Conservation (phyloP, 2,113 vertebrate genomes). For the Callorhinus ursinus region DNA sequence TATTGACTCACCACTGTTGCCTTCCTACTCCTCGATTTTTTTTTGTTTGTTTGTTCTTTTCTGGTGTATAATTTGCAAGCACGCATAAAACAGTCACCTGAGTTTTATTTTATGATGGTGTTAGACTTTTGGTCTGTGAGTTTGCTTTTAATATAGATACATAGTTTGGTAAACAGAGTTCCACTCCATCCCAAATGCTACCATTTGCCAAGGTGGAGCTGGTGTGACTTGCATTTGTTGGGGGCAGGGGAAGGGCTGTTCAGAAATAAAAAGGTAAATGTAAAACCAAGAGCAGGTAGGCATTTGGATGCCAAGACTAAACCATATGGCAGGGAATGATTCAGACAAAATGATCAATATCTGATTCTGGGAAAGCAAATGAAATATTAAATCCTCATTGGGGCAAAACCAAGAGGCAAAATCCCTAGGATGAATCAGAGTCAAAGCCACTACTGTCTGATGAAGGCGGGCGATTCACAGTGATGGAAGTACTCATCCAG, state of each 20-base stretch:
- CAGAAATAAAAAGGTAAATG: neutral
- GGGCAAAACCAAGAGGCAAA: neutral
- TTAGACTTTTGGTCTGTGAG: neutral
- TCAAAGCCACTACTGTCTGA: neutral
- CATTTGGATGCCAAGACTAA: neutral
- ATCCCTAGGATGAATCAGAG: neutral
- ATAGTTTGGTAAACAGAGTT: neutral
- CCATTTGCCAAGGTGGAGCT: neutral
- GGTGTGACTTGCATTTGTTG: neutral
- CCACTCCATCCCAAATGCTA: neutral
- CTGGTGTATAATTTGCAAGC: neutral
- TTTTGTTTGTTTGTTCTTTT: neutral
- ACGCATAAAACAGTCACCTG: neutral
- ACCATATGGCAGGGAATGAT: neutral
- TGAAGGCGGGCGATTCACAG: neutral
- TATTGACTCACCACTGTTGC: neutral
- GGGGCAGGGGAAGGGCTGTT: rapidly evolving
- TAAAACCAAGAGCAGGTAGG: neutral
- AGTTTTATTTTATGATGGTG: neutral
- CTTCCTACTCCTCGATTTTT: neutral
- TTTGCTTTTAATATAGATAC: neutral
- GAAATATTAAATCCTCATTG: neutral
- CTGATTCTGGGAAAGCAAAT: neutral
- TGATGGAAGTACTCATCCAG: neutral
- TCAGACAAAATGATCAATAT: neutral